These are phyloP conservation scores for Brachypodius melanocephalos DNA, from an alignment of 2,113 vertebrate species.

Conservation along the genomic window DNA sequence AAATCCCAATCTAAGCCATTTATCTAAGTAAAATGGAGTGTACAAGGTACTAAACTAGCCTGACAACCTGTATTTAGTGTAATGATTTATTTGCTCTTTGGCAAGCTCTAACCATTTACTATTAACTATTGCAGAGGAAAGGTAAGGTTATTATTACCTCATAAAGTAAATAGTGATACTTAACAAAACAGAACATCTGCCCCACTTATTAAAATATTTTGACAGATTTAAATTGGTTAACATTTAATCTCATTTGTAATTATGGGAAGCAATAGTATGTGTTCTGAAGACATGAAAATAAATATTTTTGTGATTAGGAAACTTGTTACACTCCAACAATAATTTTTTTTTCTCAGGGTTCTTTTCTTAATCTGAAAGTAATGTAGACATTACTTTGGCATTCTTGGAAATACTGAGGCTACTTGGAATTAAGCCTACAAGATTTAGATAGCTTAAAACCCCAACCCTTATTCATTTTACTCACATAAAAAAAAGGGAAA, in stretches of 20 bases:
- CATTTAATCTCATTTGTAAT: conserved; percentile 73
- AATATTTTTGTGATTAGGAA: conserved; percentile 77
- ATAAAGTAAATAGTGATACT: conserved; percentile 72
- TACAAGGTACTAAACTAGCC: conserved; percentile 60
- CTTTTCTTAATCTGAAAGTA: conserved; percentile 74
- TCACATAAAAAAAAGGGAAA: conserved; percentile 7
- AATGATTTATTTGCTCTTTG: conserved; percentile 80
- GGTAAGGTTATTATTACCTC: conserved; percentile 71
- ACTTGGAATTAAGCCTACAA: conserved; percentile 67
- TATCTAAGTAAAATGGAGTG: conserved; percentile 65
- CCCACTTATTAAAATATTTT: conserved; percentile 76
- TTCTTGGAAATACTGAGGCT: conserved; percentile 70
- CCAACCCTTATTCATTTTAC: conserved; percentile 51
- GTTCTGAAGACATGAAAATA: conserved; percentile 59
- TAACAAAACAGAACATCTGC: conserved; percentile 67
- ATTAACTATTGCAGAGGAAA: conserved; percentile 75
- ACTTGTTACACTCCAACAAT: conserved; percentile 68
- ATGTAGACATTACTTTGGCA: conserved; percentile 73
- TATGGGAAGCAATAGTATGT: conserved; percentile 60
- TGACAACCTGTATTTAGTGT: conserved; percentile 78
- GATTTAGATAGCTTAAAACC: conserved; percentile 49
- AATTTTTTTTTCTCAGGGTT: conserved; percentile 62
- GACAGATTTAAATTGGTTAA: conserved; percentile 76
- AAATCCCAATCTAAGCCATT: conserved; percentile 52
- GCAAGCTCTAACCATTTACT: conserved; percentile 74